Base-by-base conservation (phyloP, 2,797 vertebrate genomes). In the Notamacropus eugenii region DNA sequence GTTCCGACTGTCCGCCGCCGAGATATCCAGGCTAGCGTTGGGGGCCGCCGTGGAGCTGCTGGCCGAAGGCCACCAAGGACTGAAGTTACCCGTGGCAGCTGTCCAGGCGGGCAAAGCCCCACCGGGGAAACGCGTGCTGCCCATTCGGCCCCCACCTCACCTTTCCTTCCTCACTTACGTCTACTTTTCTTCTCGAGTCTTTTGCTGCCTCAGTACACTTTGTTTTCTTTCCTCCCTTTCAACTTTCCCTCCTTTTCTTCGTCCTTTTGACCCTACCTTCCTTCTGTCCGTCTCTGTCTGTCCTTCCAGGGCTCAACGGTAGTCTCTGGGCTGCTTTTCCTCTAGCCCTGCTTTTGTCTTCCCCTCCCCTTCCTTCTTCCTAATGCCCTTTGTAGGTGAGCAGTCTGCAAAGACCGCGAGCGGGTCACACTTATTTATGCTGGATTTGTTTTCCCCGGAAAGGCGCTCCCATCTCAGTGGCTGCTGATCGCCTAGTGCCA, bases 1-100 rank as follows among this genome's bases (percentile, higher is more conserved):
- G 96, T 99, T 98, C 28, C 99, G 98, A 24, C 97, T 98, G 92
- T 99, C 99, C 28, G 59, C 95, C 67, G 98, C 99, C 0, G 62
- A 52, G 40, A 55, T 54, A 4, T 96, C 97, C 40, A 74, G 59
- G 92, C 97, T 98, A 5, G 0, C 0, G 52, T 97, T 96, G 1
- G 62, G 13, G 52, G 9, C 91, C 82, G 1, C 91, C 16, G 8
- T 1, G 29, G 54, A 11, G 55, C 46, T 1, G 3, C 8, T 12
- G 31, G 50, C 13, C 92, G 40, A 24, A 11, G 92, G 29, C 97
- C 96, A 96, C 96, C 94, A 91, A 0, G 0, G 19, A 91, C 97
- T 98, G 93, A 95, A 94, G 96, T 98, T 97, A 92, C 82, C 46
- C 1, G 29, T 34, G 0, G 55, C 12, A 11, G 5, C 92, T 0